Evolutionary conservation across 1,140 invertebrate genomes (phyloP).

Genomic region (Hydropsyche tenuis): DNA sequence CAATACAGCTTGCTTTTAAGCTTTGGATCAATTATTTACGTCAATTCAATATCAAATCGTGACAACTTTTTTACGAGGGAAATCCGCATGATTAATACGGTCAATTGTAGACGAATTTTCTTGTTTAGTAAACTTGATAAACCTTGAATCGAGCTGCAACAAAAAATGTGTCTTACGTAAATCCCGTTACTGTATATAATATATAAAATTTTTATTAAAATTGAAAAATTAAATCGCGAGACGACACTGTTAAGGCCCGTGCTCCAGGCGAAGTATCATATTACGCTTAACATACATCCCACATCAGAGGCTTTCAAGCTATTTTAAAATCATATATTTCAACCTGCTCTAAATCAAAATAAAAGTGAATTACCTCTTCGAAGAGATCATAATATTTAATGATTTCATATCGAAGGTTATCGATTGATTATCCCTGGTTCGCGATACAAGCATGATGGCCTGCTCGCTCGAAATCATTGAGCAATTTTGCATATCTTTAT

Average conservation of each 20-base stretch:
- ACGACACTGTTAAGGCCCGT: background rate
- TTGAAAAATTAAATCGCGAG: background rate
- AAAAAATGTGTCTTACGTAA: too few species aligned
- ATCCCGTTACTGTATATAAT: too few species aligned
- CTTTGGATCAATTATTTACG: constrained; percentile 4
- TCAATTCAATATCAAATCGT: constrained; percentile 23
- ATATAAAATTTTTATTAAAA: background rate
- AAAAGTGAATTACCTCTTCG: too few species aligned
- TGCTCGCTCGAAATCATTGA: constrained; percentile 31
- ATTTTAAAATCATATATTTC: too few species aligned
- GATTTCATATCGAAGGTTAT: too few species aligned
- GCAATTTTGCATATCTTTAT: constrained; percentile 49
- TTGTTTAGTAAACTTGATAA: too few species aligned
- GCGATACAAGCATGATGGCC: too few species aligned
- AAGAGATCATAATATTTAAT: too few species aligned
- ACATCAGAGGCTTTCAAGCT: background rate
- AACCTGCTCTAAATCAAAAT: too few species aligned
- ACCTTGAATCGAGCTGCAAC: too few species aligned
- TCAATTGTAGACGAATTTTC: background rate
- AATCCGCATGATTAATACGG: constrained; percentile 19
- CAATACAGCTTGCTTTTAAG: background rate
- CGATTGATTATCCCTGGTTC: too few species aligned
- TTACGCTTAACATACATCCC: background rate
- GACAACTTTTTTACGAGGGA: constrained; percentile 1
- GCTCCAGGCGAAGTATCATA: background rate